Base-by-base conservation (phyloP, 2,797 vertebrate species). In the Eurystomus glaucurus region DNA sequence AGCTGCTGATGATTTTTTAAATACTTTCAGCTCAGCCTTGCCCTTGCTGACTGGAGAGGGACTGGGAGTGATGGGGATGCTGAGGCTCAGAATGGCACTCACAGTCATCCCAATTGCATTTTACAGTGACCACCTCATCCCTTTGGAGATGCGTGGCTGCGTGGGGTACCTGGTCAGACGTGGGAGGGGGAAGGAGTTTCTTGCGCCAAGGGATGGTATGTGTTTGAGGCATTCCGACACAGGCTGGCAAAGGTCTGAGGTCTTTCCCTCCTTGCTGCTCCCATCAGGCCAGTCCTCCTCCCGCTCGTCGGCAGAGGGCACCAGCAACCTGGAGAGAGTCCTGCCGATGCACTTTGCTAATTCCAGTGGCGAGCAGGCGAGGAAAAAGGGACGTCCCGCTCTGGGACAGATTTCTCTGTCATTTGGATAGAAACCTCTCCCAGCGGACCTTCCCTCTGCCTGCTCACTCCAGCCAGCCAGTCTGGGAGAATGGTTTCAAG, bases 241-340 rank as follows among this genome's bases (percentile, higher is more conserved):
- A 20, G 31, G 9, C 33, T 55, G 64, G 39, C 15, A 6, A 10
- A 29, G 13, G 3, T n/a, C n/a, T 8, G 61, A 1, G 19, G 3
- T 33, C 8, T 28, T 37, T 35, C 26, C 23, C 14, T 7, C 3
- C 7, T 9, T 17, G 16, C 48, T 33, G 22, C 2, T 61, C 23
- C 17, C n/a, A 1, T 6, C 76, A 5, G 66, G 16, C 51, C 43
- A 11, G 17, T 45, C 25, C 41, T 68, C 4, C 62, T 33, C 19
- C 11, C 3, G 14, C 48, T 6, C 58, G 55, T 60, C 97, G 70
- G 93, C 85, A 97, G 97, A 93, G 96, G 97, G 97, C 96, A 92
- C 68, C 91, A 52, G 31, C 6, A 43, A 26, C 87, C 62, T 11
- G 87, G 83, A 43, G 33, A 69, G 65, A 65, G 17, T 2, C 35